A percentile compares a stretch with the other conserved stretches of the same genome.
Evolutionary conservation across 2,797 vertebrate genomes (phyloP).

Genomic region (Myotis findleyi): DNA sequence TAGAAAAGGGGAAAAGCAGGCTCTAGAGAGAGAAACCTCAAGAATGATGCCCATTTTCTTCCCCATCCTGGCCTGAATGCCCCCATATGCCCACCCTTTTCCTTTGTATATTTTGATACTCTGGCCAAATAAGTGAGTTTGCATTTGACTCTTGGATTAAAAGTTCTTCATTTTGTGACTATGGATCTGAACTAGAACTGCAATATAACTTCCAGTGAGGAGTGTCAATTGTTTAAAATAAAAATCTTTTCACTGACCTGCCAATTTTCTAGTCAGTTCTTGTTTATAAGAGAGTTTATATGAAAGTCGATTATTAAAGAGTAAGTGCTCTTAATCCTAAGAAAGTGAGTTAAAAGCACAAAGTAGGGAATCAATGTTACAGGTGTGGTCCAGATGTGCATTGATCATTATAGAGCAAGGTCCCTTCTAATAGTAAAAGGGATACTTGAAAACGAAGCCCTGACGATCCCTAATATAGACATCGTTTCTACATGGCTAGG

Average conservation of each 20-base stretch:
- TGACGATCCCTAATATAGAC: neutral
- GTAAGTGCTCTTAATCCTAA: neutral
- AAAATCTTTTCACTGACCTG: neutral
- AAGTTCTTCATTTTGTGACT: neutral
- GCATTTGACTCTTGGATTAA: neutral
- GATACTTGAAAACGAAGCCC: neutral
- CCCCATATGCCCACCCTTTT: neutral
- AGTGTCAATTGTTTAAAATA: neutral
- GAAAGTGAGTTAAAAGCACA: neutral
- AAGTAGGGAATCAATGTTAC: neutral
- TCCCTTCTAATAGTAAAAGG: neutral
- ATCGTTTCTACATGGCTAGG: neutral
- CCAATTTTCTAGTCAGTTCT: conserved; percentile 49
- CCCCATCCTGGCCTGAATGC: neutral
- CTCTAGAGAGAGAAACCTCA: neutral
- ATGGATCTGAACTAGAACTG: neutral
- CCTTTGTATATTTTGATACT: neutral
- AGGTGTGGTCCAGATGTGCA: neutral
- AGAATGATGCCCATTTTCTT: neutral
- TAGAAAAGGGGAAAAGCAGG: neutral
- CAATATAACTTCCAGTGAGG: neutral
- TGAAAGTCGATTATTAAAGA: conserved; percentile 18
- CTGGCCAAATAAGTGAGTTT: neutral
- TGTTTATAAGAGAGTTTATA: neutral
- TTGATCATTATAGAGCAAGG: neutral